Conservation (phyloP, 2,797 vertebrate species). For the Microctenopoma steveboyesi region DNA sequence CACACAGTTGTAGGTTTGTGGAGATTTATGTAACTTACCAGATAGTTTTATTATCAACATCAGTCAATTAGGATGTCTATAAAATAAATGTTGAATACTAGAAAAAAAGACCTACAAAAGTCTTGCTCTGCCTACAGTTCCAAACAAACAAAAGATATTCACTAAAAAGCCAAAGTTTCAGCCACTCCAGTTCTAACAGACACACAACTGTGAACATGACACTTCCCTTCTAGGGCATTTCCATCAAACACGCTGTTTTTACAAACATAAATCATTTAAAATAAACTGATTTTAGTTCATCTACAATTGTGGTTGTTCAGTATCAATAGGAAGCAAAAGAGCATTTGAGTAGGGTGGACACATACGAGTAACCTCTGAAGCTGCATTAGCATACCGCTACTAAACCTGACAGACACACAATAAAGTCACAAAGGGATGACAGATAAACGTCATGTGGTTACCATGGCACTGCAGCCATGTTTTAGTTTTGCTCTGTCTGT, state of each 20-base stretch:
- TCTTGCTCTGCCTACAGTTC: too few species aligned
- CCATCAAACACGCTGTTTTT: conserved; percentile 5
- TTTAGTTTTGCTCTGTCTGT: conserved; percentile 12
- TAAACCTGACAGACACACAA: not conserved
- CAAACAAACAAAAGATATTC: too few species aligned
- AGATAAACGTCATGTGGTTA: not conserved
- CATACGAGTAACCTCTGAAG: conserved; percentile 4
- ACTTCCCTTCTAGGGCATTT: conserved; percentile 19
- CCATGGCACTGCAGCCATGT: not conserved
- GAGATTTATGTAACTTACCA: not conserved
- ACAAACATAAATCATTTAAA: not conserved
- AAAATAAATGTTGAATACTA: too few species aligned
- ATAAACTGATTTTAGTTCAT: too few species aligned
- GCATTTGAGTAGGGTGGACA: conserved; percentile 4
- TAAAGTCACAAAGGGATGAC: not conserved
- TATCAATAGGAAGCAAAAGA: not conserved
- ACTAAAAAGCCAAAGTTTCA: not conserved
- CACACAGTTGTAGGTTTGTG: not conserved
- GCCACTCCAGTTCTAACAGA: not conserved
- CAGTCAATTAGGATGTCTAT: too few species aligned
- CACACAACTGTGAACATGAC: conserved; percentile 2
- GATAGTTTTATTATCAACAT: too few species aligned
- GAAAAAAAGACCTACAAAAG: too few species aligned
- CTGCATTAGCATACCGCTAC: not conserved
- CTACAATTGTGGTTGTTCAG: not conserved